phyloP scores from a whole-genome alignment of 2,888 invertebrate species.

The Stenodera caucasica region DNA sequence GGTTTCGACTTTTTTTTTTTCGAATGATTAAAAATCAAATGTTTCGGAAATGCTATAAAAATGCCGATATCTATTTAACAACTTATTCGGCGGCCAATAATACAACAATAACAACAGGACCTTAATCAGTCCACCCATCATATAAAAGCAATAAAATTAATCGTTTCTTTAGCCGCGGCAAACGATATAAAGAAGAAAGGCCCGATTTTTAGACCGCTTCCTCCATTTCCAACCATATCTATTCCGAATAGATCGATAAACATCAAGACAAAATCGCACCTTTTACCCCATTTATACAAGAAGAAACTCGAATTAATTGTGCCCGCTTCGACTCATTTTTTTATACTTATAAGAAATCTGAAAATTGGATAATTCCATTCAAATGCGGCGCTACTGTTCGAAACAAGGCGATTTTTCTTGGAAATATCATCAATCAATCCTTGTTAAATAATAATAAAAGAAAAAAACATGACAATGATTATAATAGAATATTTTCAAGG shows the following conservation, averaged over 20 bases:
- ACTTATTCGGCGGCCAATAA: slow-evolving; percentile 42
- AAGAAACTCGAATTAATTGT: too few relatives aligned
- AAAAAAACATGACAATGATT: too few relatives aligned
- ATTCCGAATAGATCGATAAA: too few relatives aligned
- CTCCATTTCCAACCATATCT: too few relatives aligned
- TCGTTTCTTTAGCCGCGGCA: slow-evolving; percentile 29
- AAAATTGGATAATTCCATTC: too few relatives aligned
- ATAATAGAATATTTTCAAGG: slow-evolving; percentile 24
- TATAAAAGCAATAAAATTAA: slow-evolving; percentile 32
- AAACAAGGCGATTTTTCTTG: slow-evolving; percentile 23
- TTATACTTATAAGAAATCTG: too few relatives aligned
- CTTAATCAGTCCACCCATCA: slow-evolving; percentile 12
- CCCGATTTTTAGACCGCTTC: slow-evolving; percentile 11
- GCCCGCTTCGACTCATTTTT: too few relatives aligned
- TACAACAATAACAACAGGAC: slow-evolving; percentile 16
- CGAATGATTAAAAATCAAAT: slow-evolving; percentile 41
- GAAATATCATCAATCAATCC: slow-evolving; percentile 25
- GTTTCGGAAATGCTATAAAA: slow-evolving; percentile 45
- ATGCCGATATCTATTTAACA: slow-evolving; percentile 49
- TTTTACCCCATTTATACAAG: too few relatives aligned
- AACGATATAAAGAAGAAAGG: slow-evolving; percentile 24
- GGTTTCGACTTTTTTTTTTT: slow-evolving; percentile 33
- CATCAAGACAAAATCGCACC: too few relatives aligned
- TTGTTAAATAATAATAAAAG: too few relatives aligned
- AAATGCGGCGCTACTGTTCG: too few relatives aligned